Percentiles rank a stretch among this genome's conserved stretches.
Evolutionary conservation across 1,140 invertebrate genomes (phyloP).

Genomic region (Drosophila dunni): DNA sequence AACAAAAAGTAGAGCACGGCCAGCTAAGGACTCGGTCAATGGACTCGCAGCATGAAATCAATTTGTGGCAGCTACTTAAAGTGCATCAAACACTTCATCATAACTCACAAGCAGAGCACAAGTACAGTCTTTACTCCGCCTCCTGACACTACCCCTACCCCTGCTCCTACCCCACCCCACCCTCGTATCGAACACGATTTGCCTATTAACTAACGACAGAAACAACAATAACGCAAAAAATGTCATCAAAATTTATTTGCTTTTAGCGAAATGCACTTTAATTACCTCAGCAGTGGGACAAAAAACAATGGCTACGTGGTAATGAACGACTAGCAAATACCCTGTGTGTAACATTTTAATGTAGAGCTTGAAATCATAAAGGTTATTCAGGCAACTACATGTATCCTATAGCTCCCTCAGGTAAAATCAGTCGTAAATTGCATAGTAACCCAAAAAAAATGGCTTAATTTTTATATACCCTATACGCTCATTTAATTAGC

Average conservation of each 20-base stretch:
- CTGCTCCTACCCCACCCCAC: background rate
- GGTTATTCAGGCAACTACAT: too few species aligned
- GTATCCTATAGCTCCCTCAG: too few species aligned
- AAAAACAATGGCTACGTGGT: background rate
- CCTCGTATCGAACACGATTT: slow-evolving; percentile 61
- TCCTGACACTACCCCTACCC: background rate
- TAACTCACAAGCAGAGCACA: slow-evolving; percentile 21
- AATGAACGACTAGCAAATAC: background rate
- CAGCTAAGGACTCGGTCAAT: slow-evolving; percentile 35
- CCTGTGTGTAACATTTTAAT: background rate
- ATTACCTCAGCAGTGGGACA: slow-evolving; percentile 59
- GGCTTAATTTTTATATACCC: background rate
- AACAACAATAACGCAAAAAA: slow-evolving; percentile 40
- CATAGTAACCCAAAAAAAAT: background rate
- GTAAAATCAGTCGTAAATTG: too few species aligned
- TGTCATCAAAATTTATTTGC: slow-evolving; percentile 57
- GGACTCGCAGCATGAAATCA: slow-evolving; percentile 73
- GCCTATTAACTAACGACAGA: slow-evolving; percentile 64
- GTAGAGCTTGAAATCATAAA: background rate
- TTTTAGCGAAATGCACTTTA: slow-evolving; percentile 57
- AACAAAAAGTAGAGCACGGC: slow-evolving; percentile 56
- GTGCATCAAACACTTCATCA: slow-evolving; percentile 67
- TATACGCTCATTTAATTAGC: background rate
- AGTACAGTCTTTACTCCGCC: slow-evolving; percentile 35
- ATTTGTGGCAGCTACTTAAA: slow-evolving; percentile 83